Conservation (phyloP, 2,113 vertebrate species). For the Oenanthe oenanthe region DNA sequence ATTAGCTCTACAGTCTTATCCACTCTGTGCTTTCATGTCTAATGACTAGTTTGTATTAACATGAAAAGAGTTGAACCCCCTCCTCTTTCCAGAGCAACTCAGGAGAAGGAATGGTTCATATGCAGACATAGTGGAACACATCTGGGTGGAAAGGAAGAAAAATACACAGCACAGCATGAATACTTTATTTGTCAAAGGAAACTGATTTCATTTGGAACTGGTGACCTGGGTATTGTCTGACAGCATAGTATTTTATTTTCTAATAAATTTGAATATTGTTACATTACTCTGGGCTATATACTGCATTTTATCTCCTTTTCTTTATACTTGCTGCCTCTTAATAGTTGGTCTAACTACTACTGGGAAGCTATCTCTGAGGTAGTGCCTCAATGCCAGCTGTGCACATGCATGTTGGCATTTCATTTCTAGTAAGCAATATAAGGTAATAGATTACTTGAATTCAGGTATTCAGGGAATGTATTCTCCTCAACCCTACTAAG, state of each 20-base stretch:
- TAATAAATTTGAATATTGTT: background rate
- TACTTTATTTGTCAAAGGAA: background rate
- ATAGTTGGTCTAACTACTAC: background rate
- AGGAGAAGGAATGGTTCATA: background rate
- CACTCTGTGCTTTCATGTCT: background rate
- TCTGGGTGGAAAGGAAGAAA: background rate
- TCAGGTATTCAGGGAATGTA: background rate
- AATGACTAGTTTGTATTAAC: slow-evolving; percentile 6
- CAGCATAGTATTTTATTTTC: background rate
- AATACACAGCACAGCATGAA: background rate
- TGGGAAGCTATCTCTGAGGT: background rate
- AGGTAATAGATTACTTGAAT: background rate
- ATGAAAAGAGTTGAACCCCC: background rate
- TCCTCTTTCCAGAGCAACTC: background rate
- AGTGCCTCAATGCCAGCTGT: background rate
- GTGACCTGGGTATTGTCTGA: background rate
- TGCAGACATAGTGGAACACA: background rate
- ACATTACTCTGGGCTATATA: background rate
- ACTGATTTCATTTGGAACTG: background rate
- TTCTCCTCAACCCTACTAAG: background rate
- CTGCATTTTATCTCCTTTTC: background rate
- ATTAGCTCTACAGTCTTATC: slow-evolving; percentile 29
- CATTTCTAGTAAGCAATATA: background rate
- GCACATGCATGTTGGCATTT: background rate
- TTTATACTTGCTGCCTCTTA: background rate